Percentiles rank a stretch among this genome's conserved stretches.
These are phyloP conservation scores for Drosophila lowei DNA, from an alignment of 1,140 invertebrate species.

Conservation along the genomic window DNA sequence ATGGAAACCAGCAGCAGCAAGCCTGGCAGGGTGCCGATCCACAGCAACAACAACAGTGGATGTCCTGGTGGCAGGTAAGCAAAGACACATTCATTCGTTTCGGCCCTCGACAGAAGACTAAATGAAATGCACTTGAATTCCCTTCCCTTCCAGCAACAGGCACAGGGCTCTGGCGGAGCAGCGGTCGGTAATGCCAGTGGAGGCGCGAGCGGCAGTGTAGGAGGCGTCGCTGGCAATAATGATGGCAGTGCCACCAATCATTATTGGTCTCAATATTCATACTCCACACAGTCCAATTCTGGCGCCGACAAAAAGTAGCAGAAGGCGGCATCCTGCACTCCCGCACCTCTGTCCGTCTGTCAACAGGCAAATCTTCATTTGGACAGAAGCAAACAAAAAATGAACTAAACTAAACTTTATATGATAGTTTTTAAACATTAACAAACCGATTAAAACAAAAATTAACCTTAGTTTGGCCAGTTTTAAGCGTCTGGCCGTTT, in stretches of 20 bases:
- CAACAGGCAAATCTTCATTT: constrained; percentile 28
- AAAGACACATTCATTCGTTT: no score
- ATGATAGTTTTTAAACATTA: constrained; percentile 68
- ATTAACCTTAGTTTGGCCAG: constrained; percentile 68
- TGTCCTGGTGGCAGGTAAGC: constrained; percentile 82
- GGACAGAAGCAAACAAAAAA: constrained; percentile 41
- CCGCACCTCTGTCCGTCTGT: constrained; percentile 16
- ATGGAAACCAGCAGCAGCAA: constrained; percentile 73
- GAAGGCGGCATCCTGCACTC: constrained; percentile 2
- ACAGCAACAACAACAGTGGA: constrained; percentile 79
- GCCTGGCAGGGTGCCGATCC: constrained; percentile 74
- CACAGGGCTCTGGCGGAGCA: constrained; percentile 47
- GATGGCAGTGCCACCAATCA: constrained; percentile 77
- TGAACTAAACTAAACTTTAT: constrained; percentile 53
- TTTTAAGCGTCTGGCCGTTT: constrained; percentile 52
- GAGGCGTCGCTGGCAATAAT: constrained; percentile 54
- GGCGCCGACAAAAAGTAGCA: constrained; percentile 67
- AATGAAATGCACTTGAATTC: not conserved
- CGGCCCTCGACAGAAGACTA: not conserved
- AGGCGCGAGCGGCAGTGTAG: constrained; percentile 35
- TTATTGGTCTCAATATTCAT: constrained; percentile 83
- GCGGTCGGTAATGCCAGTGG: constrained; percentile 52
- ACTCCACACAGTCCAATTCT: constrained; percentile 75
- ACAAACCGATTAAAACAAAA: constrained; percentile 33
- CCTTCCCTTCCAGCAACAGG: constrained; percentile 41